A percentile compares a stretch with the other conserved stretches of the same genome.
Evolutionary conservation across 2,113 vertebrate species (phyloP).

Genomic region (Gallinago paraguaiae): DNA sequence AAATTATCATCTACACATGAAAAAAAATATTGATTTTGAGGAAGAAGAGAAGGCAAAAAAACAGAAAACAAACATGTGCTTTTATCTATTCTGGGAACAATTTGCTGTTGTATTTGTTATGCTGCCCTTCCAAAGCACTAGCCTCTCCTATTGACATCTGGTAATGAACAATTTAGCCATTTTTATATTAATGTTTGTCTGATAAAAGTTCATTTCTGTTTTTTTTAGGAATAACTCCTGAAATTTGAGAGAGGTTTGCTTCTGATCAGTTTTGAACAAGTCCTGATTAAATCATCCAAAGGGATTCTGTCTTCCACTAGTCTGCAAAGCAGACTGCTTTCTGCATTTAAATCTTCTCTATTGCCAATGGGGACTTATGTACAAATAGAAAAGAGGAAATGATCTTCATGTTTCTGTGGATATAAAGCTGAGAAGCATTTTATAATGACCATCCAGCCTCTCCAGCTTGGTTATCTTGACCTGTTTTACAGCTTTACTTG

Average conservation of each 20-base stretch:
- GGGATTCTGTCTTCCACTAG: background rate
- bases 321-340: background rate
- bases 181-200: background rate
- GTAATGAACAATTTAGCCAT: background rate
- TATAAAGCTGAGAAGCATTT: background rate
- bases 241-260: background rate
- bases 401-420: background rate
- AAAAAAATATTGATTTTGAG: background rate
- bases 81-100: background rate
- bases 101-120: background rate
- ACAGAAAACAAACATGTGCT: background rate
- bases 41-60: background rate
- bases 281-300: background rate
- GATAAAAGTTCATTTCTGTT: background rate
- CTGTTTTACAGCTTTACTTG: background rate
- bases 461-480: background rate
- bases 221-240: background rate
- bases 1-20: background rate
- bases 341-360: background rate
- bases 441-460: background rate
- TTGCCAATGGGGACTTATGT: background rate
- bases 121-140: background rate
- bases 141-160: background rate
- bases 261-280: background rate
- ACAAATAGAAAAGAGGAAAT: background rate